Base-by-base conservation (phyloP, 1,140 invertebrate genomes). In the Neodiprion fabricii region DNA sequence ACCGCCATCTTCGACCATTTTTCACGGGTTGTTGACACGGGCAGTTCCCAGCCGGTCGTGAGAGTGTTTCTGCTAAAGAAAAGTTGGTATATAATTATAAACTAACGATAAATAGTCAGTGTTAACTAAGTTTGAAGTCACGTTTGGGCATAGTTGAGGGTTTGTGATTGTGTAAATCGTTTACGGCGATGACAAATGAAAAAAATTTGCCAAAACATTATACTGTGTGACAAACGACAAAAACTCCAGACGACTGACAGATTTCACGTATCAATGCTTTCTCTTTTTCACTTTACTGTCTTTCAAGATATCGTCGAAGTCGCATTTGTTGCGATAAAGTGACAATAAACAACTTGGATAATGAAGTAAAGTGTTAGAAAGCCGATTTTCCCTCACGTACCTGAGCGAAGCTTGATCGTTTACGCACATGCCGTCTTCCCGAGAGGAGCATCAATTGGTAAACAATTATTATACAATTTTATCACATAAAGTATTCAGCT, bases 21-120 rank as follows among this genome's bases (percentile, higher is more conserved):
- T 81, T 81, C 79, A 82, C 79, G 78, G 82, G 79, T 83, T 81
- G 82, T 85, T 81, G 81, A 83, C 81, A 81, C 79, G 80, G 79
- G 75, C 74, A 83, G 83, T 75, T 79, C 78, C 79, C 81, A 81
- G 83, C 83, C 79, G 81, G 80, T 79, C 72, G 82, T 82, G 81
- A 82, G 80, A 82, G 79, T 82, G 78, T 79, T 77, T 76, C 79
- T 76, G 79, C 78, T 79, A 77, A 75, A 77, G 72, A 77, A 78
- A 74, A 23, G 71, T 80, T 65, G 72, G 17, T 67, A 78, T 77
- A 75, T 61, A 73, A 40, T 75, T 67, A 53, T 48, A 69, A 73
- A 28, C 72, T 77, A 80, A 70, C n/a, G 4, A 14, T 17, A 14
- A 61, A 14, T 12, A 17, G n/a, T 61, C 53, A 17, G 53, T 61